Evolutionary conservation across 2,113 vertebrate genomes (phyloP).

Genomic region (Melanerpes formicivorus): DNA sequence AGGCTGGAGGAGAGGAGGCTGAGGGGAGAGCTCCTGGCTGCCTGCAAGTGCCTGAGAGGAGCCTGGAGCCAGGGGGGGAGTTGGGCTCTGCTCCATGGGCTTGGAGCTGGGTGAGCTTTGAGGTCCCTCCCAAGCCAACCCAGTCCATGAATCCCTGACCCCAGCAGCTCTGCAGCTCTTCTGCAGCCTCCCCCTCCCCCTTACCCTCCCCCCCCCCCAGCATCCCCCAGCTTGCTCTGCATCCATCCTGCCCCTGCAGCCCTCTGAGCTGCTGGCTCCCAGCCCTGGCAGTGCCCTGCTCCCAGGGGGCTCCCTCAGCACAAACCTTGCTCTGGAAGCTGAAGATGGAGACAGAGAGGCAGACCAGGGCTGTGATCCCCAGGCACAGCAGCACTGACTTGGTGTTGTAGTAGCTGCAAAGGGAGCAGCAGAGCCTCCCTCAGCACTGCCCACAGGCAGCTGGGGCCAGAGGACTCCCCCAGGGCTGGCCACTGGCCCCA

Average conservation of each 20-base stretch:
- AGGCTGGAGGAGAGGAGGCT: too few species aligned
- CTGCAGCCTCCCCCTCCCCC: neutral
- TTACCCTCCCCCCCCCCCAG: neutral
- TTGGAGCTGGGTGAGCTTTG: too few species aligned
- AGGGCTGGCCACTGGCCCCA: too few species aligned
- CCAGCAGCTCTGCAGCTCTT: neutral
- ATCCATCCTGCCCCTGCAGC: neutral
- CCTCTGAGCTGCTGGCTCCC: neutral
- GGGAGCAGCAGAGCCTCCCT: neutral
- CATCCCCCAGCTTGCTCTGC: neutral
- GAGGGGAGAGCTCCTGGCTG: too few species aligned
- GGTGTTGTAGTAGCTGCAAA: conserved; percentile 89
- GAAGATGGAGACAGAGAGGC: conserved; percentile 88
- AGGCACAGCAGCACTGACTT: conserved; percentile 92
- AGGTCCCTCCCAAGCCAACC: too few species aligned
- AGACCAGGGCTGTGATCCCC: conserved; percentile 90
- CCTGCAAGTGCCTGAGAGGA: too few species aligned
- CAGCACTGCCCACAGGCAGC: neutral
- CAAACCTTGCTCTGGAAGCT: conserved; percentile 94
- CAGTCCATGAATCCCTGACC: too few species aligned
- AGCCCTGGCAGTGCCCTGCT: neutral
- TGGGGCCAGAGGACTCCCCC: too few species aligned
- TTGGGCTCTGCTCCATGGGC: too few species aligned
- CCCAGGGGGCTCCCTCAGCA: neutral
- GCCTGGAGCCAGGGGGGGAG: too few species aligned